Percentiles rank a stretch among this genome's conserved stretches.
These are phyloP conservation scores for Saccostrea echinata DNA, from an alignment of 1,140 invertebrate species.

Conservation along the genomic window DNA sequence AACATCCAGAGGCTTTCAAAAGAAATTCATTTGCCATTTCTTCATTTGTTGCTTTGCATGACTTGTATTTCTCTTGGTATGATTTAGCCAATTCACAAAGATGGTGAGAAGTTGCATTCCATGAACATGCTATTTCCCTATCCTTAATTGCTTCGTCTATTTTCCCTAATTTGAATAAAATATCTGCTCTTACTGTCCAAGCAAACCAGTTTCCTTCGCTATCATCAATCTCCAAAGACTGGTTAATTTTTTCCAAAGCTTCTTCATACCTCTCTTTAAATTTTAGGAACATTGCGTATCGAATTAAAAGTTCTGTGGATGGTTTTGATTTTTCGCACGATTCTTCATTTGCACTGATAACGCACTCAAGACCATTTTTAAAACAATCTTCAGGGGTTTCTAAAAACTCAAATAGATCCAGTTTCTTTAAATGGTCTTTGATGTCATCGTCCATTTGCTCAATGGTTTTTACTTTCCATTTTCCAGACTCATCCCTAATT, in stretches of 20 bases:
- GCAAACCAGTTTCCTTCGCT: conserved; percentile 44
- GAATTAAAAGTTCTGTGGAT: conserved; percentile 24
- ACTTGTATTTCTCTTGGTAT: conserved; percentile 24
- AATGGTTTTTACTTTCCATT: background rate
- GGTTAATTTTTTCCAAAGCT: background rate
- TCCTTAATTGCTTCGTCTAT: conserved; percentile 8
- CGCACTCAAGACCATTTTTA: conserved; percentile 20
- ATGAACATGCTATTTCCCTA: background rate
- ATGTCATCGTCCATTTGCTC: conserved; percentile 11
- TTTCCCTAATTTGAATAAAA: background rate
- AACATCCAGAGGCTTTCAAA: conserved; percentile 42
- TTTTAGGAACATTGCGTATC: conserved; percentile 1
- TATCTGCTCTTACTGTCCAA: conserved; percentile 6
- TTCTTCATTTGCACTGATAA: background rate
- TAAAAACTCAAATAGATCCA: conserved; percentile 1
- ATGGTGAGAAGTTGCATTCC: background rate
- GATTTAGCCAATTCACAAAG: conserved; percentile 46
- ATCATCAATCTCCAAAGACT: conserved; percentile 37
- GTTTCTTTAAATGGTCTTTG: background rate
- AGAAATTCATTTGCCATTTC: conserved; percentile 11
- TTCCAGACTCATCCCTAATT: conserved; percentile 1
- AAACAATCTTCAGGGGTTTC: conserved; percentile 33
- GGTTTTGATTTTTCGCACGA: background rate
- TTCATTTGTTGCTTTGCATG: background rate
- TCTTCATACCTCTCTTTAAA: background rate